These are phyloP conservation scores for Callyntrura guangdongensis DNA, from an alignment of 2,888 invertebrate genomes.

Conservation along the genomic window DNA sequence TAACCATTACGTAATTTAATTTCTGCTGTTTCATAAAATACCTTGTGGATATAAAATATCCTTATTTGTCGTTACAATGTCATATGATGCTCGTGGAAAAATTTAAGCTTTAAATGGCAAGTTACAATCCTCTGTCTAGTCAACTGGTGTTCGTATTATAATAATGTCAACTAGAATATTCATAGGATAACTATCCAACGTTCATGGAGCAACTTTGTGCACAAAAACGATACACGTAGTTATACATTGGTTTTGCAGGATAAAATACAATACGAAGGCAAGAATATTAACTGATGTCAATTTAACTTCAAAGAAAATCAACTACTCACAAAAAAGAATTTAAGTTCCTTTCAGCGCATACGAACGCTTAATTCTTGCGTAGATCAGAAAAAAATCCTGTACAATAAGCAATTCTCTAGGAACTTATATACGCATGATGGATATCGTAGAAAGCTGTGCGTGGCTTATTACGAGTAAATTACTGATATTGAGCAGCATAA, in stretches of 20 bases:
- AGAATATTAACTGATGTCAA: conserved; percentile 23
- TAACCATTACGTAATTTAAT: neutral
- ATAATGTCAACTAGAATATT: too few species aligned
- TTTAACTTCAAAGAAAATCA: conserved; percentile 62
- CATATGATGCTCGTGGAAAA: too few species aligned
- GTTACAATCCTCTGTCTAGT: neutral
- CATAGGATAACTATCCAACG: neutral
- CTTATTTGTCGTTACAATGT: too few species aligned
- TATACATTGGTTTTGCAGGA: too few species aligned
- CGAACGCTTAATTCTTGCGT: neutral
- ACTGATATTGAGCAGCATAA: conserved; percentile 43
- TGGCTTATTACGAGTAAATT: conserved; percentile 47
- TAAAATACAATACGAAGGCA: neutral
- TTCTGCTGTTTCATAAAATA: too few species aligned
- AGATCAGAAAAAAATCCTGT: neutral
- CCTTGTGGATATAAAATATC: too few species aligned
- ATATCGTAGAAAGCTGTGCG: neutral
- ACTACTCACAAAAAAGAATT: conserved; percentile 5
- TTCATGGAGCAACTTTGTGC: neutral
- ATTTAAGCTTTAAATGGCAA: neutral
- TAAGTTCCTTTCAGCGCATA: conserved; percentile 15
- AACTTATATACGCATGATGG: too few species aligned
- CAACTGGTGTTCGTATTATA: too few species aligned
- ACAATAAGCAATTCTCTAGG: neutral
- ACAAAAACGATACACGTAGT: neutral